A percentile compares a stretch with the other conserved stretches of the same genome.
Evolutionary conservation across 1,140 invertebrate species (phyloP).

Genomic region (Eriosoma lanigerum): DNA sequence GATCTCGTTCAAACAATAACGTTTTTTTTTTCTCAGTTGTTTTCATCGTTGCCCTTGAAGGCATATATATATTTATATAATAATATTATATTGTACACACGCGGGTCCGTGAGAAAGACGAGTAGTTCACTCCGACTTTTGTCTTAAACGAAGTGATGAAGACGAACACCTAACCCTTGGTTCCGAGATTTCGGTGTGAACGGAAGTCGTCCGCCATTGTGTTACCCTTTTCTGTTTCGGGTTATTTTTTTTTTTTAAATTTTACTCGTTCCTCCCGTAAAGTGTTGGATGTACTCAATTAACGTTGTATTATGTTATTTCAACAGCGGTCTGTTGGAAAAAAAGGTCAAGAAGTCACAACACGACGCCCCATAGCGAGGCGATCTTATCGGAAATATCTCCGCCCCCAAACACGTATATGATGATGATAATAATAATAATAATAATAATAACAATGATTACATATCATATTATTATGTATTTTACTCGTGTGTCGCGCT

Average conservation of each 20-base stretch:
- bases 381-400: slow-evolving; percentile 26
- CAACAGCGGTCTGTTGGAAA: background rate
- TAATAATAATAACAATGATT: too few relatives aligned
- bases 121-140: slow-evolving; percentile 36
- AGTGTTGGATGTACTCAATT: slow-evolving; percentile 32
- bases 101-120: slow-evolving; percentile 40
- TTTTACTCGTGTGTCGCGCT: too few relatives aligned
- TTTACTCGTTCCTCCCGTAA: background rate
- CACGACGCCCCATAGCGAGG: background rate
- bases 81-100: background rate
- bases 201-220: slow-evolving; percentile 47
- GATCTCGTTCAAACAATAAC: slow-evolving; percentile 35
- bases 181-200: slow-evolving; percentile 47
- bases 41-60: slow-evolving; percentile 1
- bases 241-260: background rate
- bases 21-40: too few relatives aligned
- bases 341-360: slow-evolving; percentile 40
- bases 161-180: slow-evolving; percentile 31
- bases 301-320: slow-evolving; percentile 43
- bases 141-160: slow-evolving; percentile 37
- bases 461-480: too few relatives aligned
- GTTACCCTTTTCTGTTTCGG: slow-evolving; percentile 12
- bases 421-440: background rate
- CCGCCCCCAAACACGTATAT: slow-evolving; percentile 23
- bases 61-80: background rate